Base-by-base conservation (phyloP, 2,888 invertebrate genomes). In the Abrostola tripartita region DNA sequence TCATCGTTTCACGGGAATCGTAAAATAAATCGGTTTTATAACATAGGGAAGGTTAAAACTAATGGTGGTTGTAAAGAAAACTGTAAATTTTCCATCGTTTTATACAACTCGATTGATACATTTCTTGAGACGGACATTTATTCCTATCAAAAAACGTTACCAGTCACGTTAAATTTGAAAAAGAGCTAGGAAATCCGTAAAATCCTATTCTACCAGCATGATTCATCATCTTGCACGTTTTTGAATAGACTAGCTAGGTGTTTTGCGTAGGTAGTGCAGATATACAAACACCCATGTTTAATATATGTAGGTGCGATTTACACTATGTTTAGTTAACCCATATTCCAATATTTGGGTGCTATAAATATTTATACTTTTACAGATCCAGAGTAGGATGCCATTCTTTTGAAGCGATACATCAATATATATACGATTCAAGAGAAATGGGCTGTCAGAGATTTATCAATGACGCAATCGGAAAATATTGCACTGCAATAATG, bases 21-120 rank as follows among this genome's bases (percentile, higher is more conserved):
- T 88, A 82, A 88, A 86, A 83, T 79, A 74, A 79, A 80, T 85
- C 82, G 77, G 81, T 79, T 85, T 82, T 79, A 81, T 76, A 77
- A 68, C 78, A 75, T 60, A 52, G 60, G 65, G 65, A 60, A 60
- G 65, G 61, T 65, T 78, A 54, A 62, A 62, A 64, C n/a, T 71
- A 70, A 75, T 65, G 52, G 56, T 69, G 60, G 61, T 68, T 60
- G 53, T 51, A 56, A 65, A 60, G 44, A 65, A 74, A 74, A 74
- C 55, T 69, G 52, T 38, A 50, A 61, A 65, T 44, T 69, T 69
- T 61, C 58, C 44, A 37, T 58, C 55, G 47, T 52, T 60, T 60
- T 44, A 35, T 37, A 49, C 51, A 35, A 41, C 37, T 40, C 40
- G 50, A 53, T 51, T 38, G 9, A 52, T 9, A 37, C 14, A 36